Evolutionary conservation across 2,888 invertebrate species (phyloP).

Genomic region (Adelognathus sp.): DNA sequence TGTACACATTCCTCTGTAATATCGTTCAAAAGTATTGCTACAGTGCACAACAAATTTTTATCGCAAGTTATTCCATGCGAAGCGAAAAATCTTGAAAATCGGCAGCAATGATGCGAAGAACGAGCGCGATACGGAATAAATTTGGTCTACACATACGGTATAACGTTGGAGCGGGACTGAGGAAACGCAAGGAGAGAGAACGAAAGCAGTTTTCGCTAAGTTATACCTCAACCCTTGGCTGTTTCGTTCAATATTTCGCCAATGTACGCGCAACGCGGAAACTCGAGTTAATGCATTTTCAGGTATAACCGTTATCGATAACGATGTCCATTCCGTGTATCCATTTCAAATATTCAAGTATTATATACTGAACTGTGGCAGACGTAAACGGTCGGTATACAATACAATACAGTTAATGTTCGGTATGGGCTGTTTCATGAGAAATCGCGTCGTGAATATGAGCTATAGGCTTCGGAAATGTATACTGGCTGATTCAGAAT

Average conservation of each 20-base stretch:
- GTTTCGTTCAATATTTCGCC: background rate
- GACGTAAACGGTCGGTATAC: background rate
- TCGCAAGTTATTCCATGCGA: background rate
- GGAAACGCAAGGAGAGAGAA: background rate
- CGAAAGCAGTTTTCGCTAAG: conserved; percentile 7
- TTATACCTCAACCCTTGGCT: background rate
- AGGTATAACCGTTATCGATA: conserved; percentile 25
- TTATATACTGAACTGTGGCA: too few relatives aligned
- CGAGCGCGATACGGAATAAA: background rate
- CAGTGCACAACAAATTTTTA: background rate
- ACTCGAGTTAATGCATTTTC: conserved; percentile 30
- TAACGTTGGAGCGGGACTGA: background rate
- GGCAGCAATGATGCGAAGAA: background rate
- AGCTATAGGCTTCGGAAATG: too few relatives aligned
- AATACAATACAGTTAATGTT: too few relatives aligned
- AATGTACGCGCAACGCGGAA: conserved; percentile 1
- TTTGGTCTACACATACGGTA: background rate
- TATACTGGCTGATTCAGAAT: too few relatives aligned
- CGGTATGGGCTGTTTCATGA: too few relatives aligned
- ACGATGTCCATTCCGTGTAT: conserved; percentile 21
- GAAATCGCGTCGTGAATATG: too few relatives aligned
- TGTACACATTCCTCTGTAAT: background rate
- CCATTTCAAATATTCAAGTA: too few relatives aligned
- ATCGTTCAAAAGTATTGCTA: background rate
- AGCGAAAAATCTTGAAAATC: background rate